Base-by-base conservation (phyloP, 2,797 vertebrate species). In the Chromobotia macracanthus region DNA sequence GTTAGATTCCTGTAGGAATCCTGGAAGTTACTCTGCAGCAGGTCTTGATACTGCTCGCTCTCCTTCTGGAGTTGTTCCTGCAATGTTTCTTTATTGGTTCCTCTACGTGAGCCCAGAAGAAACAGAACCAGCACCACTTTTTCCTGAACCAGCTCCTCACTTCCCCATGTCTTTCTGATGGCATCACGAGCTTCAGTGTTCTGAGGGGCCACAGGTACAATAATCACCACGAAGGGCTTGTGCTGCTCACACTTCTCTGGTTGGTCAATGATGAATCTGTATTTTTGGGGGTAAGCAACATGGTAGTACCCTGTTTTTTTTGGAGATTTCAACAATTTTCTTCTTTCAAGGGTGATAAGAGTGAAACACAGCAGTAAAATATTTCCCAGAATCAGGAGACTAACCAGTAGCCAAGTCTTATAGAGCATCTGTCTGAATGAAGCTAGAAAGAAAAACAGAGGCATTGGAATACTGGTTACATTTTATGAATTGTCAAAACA, bases 141-240 rank as follows among this genome's bases (percentile, higher is more conserved):
- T 0, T 91, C 91, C 2, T 80, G 86, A 51, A 94, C 89, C 3
- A 78, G 0, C 1, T 44, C 86, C 60, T 90, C 80, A 0, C 91
- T 90, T 1, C 90, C 95, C 96, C 95, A 97, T 0, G 95, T 95
- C 9, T 72, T 84, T 53, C 94, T 88, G 78, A 95, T 92, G 44
- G 86, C 89, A 0, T 86, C 0, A 0, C 94, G 83, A 0, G 74
- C 85, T 0, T 9, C 64, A 0, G 56, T 0, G 6, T 93, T 81
- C 0, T 12, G 0, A 0, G 91, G 88, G 0, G 19, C 19, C 1
- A 90, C 83, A 0, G 81, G 89, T 46, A 95, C 91, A 60, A 96
- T 81, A 31, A 95, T 79, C 16, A 95, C 90, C 82, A 95, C 80
- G 79, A 94, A 94, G 0, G 92, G 94, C 0, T 67, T 6, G 2